phyloP scores from a whole-genome alignment of 2,113 vertebrate genomes.

The Aphyosemion australe region DNA sequence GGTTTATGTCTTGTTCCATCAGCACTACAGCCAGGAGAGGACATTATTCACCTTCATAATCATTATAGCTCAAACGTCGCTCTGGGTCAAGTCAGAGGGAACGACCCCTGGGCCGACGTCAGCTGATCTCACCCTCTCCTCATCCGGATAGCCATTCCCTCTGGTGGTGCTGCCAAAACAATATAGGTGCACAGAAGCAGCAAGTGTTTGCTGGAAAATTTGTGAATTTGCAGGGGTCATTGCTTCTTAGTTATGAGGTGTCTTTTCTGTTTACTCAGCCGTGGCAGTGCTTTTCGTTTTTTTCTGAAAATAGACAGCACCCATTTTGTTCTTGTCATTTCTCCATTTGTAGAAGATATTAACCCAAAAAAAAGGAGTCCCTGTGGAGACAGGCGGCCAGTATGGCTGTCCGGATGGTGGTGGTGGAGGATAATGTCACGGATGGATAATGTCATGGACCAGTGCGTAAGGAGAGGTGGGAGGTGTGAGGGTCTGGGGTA shows the following conservation, averaged over 20 bases:
- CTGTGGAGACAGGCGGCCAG: constrained; percentile 44
- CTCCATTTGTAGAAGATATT: constrained; percentile 53
- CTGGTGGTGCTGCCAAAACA: constrained; percentile 48
- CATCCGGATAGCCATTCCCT: constrained; percentile 27
- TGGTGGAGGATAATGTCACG: constrained; percentile 21
- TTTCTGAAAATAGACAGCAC: constrained; percentile 42
- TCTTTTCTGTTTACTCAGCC: constrained; percentile 39
- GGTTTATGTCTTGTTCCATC: constrained; percentile 9
- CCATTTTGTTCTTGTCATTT: constrained; percentile 68
- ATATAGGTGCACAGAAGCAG: constrained; percentile 16
- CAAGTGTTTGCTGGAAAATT: constrained; percentile 35
- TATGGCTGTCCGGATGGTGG: constrained; percentile 43
- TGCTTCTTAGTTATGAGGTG: constrained; percentile 50
- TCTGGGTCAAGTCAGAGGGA: constrained; percentile 21
- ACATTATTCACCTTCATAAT: constrained; percentile 42
- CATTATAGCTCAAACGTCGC: constrained; percentile 25
- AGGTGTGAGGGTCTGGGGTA: neutral
- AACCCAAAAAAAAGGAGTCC: constrained; percentile 52
- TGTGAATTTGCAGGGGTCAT: constrained; percentile 49
- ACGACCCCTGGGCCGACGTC: constrained; percentile 40
- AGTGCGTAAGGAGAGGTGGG: constrained; percentile 39
- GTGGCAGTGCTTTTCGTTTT: constrained; percentile 5
- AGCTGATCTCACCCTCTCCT: constrained; percentile 42
- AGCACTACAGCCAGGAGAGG: constrained; percentile 15
- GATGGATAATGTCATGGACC: constrained; percentile 65